phyloP scores from a whole-genome alignment of 64 coral and sea anemone genomes.

The Trachythela sp. region DNA sequence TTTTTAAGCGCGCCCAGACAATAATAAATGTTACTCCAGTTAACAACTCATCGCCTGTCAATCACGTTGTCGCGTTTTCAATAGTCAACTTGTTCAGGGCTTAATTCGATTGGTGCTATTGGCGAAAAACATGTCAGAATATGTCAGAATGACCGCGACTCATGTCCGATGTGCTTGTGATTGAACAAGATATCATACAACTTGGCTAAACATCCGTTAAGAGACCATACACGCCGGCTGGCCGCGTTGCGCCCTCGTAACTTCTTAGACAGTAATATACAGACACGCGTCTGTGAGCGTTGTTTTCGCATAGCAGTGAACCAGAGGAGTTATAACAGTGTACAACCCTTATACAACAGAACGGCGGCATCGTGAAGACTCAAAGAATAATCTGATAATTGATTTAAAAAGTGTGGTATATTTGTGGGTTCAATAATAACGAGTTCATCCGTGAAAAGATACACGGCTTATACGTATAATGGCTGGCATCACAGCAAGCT shows the following conservation, averaged over 20 bases:
- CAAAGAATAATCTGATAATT: conserved; percentile 18
- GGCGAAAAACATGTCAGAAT: conserved; percentile 73
- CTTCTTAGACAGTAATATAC: neutral
- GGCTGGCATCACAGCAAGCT: neutral
- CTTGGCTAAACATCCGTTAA: conserved; percentile 27
- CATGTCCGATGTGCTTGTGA: conserved; percentile 90
- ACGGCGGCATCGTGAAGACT: neutral
- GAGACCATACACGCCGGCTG: neutral
- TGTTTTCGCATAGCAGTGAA: neutral
- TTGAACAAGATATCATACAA: conserved; percentile 67
- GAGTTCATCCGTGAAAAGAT: neutral
- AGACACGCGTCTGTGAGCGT: neutral
- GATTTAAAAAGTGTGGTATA: conserved; percentile 17
- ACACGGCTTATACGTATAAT: neutral
- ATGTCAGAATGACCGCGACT: conserved; percentile 91
- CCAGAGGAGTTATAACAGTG: neutral
- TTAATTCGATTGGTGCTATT: conserved; percentile 99
- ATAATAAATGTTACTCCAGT: conserved; percentile 99
- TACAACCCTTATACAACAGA: neutral
- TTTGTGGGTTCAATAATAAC: neutral
- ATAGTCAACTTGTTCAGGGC: conserved; percentile 98
- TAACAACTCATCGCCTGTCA: conserved; percentile 96
- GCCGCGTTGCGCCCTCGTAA: neutral
- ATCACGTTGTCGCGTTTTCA: conserved; percentile 85
- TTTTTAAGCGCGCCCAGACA: conserved; percentile 95